A percentile compares a stretch with the other conserved stretches of the same genome.
These are phyloP conservation scores for Cynopterus brachyotis DNA, from an alignment of 2,113 vertebrate species.

Conservation along the genomic window DNA sequence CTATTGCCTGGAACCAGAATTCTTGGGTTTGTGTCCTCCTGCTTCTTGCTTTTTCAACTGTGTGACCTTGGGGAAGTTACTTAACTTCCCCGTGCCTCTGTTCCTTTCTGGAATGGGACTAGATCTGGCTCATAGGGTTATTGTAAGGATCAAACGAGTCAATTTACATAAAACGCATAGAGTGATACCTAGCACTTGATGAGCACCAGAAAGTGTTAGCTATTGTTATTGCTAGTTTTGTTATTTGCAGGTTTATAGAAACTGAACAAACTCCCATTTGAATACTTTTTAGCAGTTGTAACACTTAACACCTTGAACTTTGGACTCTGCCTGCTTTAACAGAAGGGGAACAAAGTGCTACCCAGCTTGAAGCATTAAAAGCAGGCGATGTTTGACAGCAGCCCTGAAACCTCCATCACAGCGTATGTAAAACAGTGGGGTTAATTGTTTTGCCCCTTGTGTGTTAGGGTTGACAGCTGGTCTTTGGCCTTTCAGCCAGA, in stretches of 20 bases:
- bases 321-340: neutral
- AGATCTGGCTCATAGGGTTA: neutral
- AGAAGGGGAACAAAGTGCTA: neutral
- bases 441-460: neutral
- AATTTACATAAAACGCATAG: neutral
- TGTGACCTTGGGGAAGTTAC: neutral
- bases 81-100: neutral
- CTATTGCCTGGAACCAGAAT: neutral
- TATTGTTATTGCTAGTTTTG: neutral
- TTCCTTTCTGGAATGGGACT: neutral
- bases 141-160: neutral
- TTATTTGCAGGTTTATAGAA: neutral
- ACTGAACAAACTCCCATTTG: neutral
- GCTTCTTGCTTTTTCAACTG: neutral
- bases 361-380: neutral
- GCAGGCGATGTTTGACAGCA: neutral
- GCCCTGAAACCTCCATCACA: neutral
- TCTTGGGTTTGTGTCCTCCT: neutral
- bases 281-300: neutral
- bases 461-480: neutral
- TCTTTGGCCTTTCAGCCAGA: neutral
- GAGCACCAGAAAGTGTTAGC: neutral
- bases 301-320: neutral
- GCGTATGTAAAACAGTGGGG: neutral
- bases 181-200: neutral